Evolutionary conservation across 2,888 invertebrate species (phyloP).

Genomic region (Bimastos eiseni): DNA sequence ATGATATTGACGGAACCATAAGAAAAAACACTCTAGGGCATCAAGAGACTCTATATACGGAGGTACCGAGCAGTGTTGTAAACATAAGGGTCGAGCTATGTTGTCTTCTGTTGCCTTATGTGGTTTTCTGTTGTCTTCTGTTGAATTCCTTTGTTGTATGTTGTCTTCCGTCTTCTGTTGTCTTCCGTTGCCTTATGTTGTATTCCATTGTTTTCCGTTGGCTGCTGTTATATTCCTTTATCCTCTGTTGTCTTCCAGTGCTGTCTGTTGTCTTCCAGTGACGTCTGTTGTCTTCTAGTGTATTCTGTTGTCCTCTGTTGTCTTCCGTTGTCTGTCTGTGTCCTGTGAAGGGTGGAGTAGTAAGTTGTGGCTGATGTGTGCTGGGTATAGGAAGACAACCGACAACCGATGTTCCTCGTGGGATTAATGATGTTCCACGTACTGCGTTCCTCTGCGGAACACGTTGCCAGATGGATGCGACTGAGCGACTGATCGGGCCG

Average conservation of each 20-base stretch:
- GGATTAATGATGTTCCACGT: constrained; percentile 13
- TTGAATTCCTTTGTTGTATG: background rate
- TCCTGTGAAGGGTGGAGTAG: background rate
- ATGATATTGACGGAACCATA: background rate
- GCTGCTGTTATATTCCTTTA: no score
- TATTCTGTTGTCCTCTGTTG: no score
- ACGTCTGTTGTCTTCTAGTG: no score
- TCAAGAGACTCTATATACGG: background rate
- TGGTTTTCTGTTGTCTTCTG: no score
- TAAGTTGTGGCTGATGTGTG: background rate
- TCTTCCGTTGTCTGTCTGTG: background rate
- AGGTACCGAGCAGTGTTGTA: background rate
- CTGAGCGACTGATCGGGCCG: constrained; percentile 25
- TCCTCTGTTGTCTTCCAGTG: no score
- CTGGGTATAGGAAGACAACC: background rate
- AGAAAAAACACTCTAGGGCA: background rate
- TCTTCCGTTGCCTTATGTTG: no score
- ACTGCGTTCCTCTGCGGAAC: background rate
- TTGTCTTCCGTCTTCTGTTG: no score
- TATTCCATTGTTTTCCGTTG: no score
- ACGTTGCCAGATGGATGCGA: constrained; percentile 23
- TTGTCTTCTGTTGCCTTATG: no score
- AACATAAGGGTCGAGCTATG: background rate
- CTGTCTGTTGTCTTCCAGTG: no score
- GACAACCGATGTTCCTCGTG: background rate